Base-by-base conservation (phyloP, 2,888 invertebrate species). In the Eutolmus rufibarbis region DNA sequence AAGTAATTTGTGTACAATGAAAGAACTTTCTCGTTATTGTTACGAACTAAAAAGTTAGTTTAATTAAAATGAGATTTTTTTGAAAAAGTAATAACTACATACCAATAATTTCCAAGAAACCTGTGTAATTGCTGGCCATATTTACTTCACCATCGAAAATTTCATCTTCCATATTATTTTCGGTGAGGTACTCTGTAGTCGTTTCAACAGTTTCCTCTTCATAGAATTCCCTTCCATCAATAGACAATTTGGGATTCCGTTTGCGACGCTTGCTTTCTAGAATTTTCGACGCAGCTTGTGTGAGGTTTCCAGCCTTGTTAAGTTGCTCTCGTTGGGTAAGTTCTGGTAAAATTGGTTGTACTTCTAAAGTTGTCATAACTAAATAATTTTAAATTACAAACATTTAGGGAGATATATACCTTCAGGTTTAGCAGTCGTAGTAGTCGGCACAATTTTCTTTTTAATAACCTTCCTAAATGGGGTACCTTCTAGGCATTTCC, bases 51-150 rank as follows among this genome's bases (percentile, higher is more conserved):
- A 77, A 43, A 23, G 14, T 8, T 5, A 31, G 12, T 86, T 31
- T 34, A 43, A 86, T 77, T 87, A 88, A 28, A 88, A 87, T 87
- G 1, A 7, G 78, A 19, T 76, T 14, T 77, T 84, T 66, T n/a
- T 88, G 16, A 28, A 14, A 19, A 23, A 8, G 5, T 14, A 5
- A n/a, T 77, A 12, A 40, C 12, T 40, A 93, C 94, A 93, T 92
- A 96, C 97, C 95, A 90, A 97, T 95, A 14, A 97, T 94, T 93
- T 97, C 97, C 51, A 98, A 94, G 91, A 97, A 97, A 28, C 97
- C 96, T 0, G 97, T 97, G 90, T 98, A 98, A 91, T 97, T 97
- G 14, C 96, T 95, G 85, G 94, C 94, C 16, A 95, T 94, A 90
- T 97, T 96, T 79, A 98, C 94, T 86, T 93, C 94, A 0, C 97